Base-by-base conservation (phyloP, 2,113 vertebrate species). In the Chaetodon trifascialis region DNA sequence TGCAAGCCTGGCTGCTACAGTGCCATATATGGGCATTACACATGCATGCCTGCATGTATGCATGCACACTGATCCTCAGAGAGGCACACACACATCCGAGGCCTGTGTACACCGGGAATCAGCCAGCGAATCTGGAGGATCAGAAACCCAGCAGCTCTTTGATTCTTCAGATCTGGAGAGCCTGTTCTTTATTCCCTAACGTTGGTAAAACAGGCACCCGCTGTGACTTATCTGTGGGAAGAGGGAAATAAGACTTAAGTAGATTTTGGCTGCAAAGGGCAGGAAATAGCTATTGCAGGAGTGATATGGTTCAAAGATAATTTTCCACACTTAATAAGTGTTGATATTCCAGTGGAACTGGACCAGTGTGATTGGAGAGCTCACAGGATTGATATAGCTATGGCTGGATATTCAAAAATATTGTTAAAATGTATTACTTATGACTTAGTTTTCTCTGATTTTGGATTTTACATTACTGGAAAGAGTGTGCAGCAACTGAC, bases 191-290 rank as follows among this genome's bases (percentile, higher is more conserved):
- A 49, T 68, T 84, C 66, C 79, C 59, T 9, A 34, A 73, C 19
- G 55, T 54, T 56, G 59, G 78, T 54, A 76, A 74, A 81, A 76
- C 58, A 23, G 56, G 14, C 73, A 30, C 88, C 85, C 52, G 83
- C 88, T 89, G 69, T 70, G 91, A 83, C 80, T 85, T 79, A 90
- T 90, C 83, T 86, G 49, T 14, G 3, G 72, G 63, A 79, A 17
- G 19, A 79, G 42, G 56, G 7, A 67, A 76, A 67, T 74, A 66
- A 85, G 76, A 72, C 60, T 1, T 1, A 49, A 60, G 49, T 38
- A 23, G 65, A 79, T 77, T 77, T 75, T 38, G 17, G 19, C 7
- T 2, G 52, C 25, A 73, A 49, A 68, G 36, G 46, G 68, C 64
- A 56, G 78, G 69, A 55, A 86, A 77, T 44, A 23, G 51, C 40